These are phyloP conservation scores for Chondrilla cf. caribensis DNA, from an alignment of 37 sponge, comb jelly and placozoan species.

Conservation along the genomic window DNA sequence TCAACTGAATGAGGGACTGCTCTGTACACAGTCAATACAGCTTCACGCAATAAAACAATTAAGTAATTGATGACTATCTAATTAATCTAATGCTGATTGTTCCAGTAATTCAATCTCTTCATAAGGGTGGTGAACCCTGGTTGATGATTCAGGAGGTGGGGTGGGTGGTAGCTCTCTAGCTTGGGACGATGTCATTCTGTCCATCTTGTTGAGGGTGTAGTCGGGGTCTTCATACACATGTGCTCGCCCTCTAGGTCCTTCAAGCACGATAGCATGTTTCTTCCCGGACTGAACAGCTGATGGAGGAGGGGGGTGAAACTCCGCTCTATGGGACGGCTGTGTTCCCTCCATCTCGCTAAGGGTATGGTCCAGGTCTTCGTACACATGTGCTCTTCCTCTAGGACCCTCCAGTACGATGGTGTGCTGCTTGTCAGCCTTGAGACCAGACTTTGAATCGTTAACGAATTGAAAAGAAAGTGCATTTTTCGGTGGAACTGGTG, in stretches of 20 bases:
- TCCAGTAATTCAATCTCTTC: neutral
- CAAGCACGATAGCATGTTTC: neutral
- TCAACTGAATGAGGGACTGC: too few species aligned
- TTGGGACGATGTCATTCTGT: neutral
- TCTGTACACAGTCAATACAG: too few species aligned
- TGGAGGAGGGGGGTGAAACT: too few species aligned
- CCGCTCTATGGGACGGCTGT: neutral
- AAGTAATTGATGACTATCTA: too few species aligned
- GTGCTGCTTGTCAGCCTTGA: neutral
- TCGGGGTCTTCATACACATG: constrained; percentile 11
- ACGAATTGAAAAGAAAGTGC: neutral
- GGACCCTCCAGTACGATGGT: neutral
- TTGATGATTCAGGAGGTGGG: neutral
- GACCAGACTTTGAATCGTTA: neutral
- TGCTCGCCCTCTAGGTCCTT: neutral
- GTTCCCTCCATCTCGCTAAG: too few species aligned
- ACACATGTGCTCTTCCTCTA: neutral
- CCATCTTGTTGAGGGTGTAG: constrained; percentile 12
- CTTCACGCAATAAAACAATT: too few species aligned
- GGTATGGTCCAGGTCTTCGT: neutral
- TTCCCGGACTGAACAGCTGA: too few species aligned
- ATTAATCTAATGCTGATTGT: too few species aligned
- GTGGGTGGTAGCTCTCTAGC: neutral
- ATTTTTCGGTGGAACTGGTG: constrained; percentile 16
- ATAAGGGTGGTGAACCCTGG: neutral